These are phyloP conservation scores for Muntiacus reevesi DNA, from an alignment of 2,113 vertebrate genomes.

Conservation along the genomic window DNA sequence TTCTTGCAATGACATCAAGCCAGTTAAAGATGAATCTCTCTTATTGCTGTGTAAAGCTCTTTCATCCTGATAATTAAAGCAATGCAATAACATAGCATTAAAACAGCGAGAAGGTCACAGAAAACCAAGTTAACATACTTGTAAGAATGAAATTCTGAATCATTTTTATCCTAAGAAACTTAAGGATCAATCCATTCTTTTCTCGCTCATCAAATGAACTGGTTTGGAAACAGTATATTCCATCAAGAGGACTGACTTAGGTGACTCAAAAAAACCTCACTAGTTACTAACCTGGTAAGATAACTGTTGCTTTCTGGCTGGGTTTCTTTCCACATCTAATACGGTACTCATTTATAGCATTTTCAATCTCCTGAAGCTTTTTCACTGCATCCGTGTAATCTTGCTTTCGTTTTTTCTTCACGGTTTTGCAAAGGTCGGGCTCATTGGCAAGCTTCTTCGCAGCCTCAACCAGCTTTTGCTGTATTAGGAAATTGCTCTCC, in stretches of 20 bases:
- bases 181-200: background rate
- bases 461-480: slow-evolving; percentile 96
- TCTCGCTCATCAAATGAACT: background rate
- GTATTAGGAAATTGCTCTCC: slow-evolving; percentile 93
- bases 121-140: background rate
- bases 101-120: background rate
- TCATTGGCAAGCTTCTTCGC: slow-evolving; percentile 91
- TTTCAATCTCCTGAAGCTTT: slow-evolving; percentile 92
- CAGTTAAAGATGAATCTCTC: background rate
- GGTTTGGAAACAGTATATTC: background rate
- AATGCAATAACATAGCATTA: background rate
- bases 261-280: background rate
- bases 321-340: slow-evolving; percentile 90
- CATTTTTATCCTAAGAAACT: background rate
- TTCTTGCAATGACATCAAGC: background rate
- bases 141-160: background rate
- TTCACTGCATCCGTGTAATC: slow-evolving; percentile 89
- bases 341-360: slow-evolving; percentile 91
- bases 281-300: slow-evolving; percentile 84
- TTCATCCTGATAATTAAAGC: background rate
- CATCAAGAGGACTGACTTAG: background rate
- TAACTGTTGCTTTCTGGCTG: slow-evolving; percentile 87
- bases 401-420: slow-evolving; percentile 93
- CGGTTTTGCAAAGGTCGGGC: slow-evolving; percentile 91
- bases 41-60: background rate